phyloP scores from a whole-genome alignment of 2,797 vertebrate species.

The Danio choprae region DNA sequence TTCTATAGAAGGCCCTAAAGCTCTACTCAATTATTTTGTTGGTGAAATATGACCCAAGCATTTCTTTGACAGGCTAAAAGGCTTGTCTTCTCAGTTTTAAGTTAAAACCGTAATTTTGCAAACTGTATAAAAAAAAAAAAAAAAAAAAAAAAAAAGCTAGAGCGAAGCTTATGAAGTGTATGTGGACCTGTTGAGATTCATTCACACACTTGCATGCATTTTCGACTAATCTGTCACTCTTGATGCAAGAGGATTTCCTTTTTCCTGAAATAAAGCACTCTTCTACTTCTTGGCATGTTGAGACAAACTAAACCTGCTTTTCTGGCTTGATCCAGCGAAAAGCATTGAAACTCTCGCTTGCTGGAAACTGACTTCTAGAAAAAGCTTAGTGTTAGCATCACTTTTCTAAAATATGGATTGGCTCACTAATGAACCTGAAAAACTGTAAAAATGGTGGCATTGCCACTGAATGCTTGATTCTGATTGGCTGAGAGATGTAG shows the following conservation, averaged over 20 bases:
- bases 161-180: background rate
- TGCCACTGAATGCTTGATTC: background rate
- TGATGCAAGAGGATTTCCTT: background rate
- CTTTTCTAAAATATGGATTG: background rate
- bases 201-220: conserved; percentile 12
- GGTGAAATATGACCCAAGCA: background rate
- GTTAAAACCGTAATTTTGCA: too few relatives aligned
- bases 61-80: background rate
- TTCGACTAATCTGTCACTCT: background rate
- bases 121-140: too few relatives aligned
- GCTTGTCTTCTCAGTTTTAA: too few relatives aligned
- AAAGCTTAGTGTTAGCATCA: too few relatives aligned
- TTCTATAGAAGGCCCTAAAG: too few relatives aligned
- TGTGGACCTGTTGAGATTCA: background rate
- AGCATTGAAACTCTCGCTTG: background rate
- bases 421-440: background rate
- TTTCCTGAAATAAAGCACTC: conserved; percentile 12
- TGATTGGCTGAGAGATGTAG: background rate
- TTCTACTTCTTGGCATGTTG: too few relatives aligned
- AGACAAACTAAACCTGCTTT: conserved; percentile 69
- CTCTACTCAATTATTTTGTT: background rate
- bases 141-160: background rate
- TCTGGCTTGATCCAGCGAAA: background rate
- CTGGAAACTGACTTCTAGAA: too few relatives aligned
- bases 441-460: background rate